Base-by-base conservation (phyloP, 1,140 invertebrate species). In the Argopecten irradians region DNA sequence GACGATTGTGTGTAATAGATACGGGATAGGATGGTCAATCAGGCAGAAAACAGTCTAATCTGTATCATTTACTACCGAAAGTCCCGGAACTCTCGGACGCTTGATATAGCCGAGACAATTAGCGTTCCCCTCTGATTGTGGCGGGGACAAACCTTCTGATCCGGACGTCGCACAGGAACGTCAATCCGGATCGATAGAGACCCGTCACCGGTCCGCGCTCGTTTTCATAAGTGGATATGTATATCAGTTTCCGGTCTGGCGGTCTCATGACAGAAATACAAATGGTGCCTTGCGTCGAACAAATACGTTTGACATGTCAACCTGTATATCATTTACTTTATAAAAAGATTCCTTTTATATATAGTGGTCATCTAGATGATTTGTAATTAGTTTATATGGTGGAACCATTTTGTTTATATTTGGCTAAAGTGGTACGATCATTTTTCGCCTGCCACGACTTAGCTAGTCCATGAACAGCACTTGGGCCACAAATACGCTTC, bases 1-100 rank as follows among this genome's bases (percentile, higher is more conserved):
- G 55, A 71, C 55, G 55, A 71, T 71, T 71, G 55, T 71, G n/a
- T 71, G 55, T 71, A 71, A 71, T 71, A 71, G 55, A 71, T 71
- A 71, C 28, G 22, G n/a, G 14, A 71, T 71, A 71, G 28, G 28
- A 71, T 71, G 55, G 8, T 28, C 55, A 71, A 71, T 71, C 55
- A 71, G n/a, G 55, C 55, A 71, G 55, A 71, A 71, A 71, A 71
- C 55, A 71, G 19, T 28, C 22, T 71, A 71, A 71, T 71, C 55
- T n/a, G 55, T 71, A 71, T 71, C 55, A 71, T 71, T 71, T 71
- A 71, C 55, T 71, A 71, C n/a, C 22, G n/a, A 11, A 71, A 71
- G n/a, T 71, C 55, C 55, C 55, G 55, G 55, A 71, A 71, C 55
- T 71, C n/a, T 71, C 28, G 22, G 55, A 71, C 16, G 55, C 55